phyloP scores from a whole-genome alignment of 2,888 invertebrate species.

The Morpho helenor region DNA sequence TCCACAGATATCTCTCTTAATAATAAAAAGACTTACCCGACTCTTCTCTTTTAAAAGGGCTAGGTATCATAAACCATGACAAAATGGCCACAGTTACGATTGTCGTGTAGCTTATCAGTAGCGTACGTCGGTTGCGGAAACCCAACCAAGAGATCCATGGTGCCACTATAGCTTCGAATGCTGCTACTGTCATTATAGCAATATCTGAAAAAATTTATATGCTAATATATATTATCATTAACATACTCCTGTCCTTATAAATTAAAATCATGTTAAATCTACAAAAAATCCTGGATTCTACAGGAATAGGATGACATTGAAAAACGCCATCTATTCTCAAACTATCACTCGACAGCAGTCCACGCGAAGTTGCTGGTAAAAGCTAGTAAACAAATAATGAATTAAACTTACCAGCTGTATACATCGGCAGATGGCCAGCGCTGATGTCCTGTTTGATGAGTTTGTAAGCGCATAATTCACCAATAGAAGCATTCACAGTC shows the following conservation, averaged over 20 bases:
- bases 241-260: too few relatives aligned
- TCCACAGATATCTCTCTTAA: too few relatives aligned
- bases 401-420: constrained; percentile 18
- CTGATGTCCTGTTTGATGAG: constrained; percentile 23
- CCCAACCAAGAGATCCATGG: constrained; percentile 31
- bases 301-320: too few relatives aligned
- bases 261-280: too few relatives aligned
- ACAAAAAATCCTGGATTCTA: too few relatives aligned
- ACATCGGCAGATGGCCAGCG: constrained; percentile 22
- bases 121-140: constrained; percentile 16
- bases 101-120: constrained; percentile 14
- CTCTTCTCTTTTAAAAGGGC: background rate
- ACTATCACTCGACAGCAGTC: too few relatives aligned
- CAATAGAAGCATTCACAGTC: constrained; percentile 15
- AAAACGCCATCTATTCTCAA: too few relatives aligned
- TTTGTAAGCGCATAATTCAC: constrained; percentile 25
- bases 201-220: constrained; percentile 21
- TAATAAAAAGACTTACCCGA: constrained; percentile 24
- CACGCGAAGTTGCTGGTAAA: too few relatives aligned
- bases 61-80: constrained; percentile 25
- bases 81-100: background rate
- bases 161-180: constrained; percentile 23
- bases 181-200: constrained; percentile 23
- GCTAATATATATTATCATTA: too few relatives aligned
- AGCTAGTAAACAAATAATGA: too few relatives aligned